A percentile compares a stretch with the other conserved stretches of the same genome.
phyloP scores from a whole-genome alignment of 1,140 invertebrate genomes.

The Aleiodes sp. region DNA sequence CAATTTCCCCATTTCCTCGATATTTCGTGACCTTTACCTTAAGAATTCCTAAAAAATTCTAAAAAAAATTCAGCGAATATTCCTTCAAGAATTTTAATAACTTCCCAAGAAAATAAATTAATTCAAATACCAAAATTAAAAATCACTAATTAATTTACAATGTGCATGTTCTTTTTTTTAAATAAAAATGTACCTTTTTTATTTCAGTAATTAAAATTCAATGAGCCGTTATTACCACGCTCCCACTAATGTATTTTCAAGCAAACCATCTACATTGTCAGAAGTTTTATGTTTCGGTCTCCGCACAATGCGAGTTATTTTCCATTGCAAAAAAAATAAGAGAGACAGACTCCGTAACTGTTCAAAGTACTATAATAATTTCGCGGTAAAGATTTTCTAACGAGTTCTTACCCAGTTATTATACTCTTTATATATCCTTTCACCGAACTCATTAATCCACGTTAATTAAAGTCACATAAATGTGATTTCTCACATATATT shows the following conservation, averaged over 20 bases:
- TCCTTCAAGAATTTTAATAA: too few relatives aligned
- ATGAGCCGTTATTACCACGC: slow-evolving; percentile 17
- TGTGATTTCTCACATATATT: slow-evolving; percentile 13
- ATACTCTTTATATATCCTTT: slow-evolving; percentile 14
- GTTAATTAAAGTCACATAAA: neutral
- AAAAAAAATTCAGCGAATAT: too few relatives aligned
- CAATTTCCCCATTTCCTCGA: too few relatives aligned
- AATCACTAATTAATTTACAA: too few relatives aligned
- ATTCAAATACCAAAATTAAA: too few relatives aligned
- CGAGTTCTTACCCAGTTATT: slow-evolving; percentile 18
- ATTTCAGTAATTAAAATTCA: slow-evolving; percentile 10
- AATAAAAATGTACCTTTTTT: too few relatives aligned
- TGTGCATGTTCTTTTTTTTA: too few relatives aligned
- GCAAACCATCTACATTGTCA: neutral
- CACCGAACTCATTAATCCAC: slow-evolving; percentile 10
- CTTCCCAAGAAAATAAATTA: too few relatives aligned
- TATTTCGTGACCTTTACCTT: too few relatives aligned
- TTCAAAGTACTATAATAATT: slow-evolving; percentile 5
- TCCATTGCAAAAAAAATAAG: neutral
- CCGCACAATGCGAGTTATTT: slow-evolving; percentile 9
- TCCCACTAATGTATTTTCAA: neutral
- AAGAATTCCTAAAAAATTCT: too few relatives aligned
- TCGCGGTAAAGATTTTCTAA: slow-evolving; percentile 8
- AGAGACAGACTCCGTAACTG: neutral
- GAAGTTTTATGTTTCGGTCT: neutral